Evolutionary conservation across 2,888 invertebrate species (phyloP).

Genomic region (Melieria crassipennis): DNA sequence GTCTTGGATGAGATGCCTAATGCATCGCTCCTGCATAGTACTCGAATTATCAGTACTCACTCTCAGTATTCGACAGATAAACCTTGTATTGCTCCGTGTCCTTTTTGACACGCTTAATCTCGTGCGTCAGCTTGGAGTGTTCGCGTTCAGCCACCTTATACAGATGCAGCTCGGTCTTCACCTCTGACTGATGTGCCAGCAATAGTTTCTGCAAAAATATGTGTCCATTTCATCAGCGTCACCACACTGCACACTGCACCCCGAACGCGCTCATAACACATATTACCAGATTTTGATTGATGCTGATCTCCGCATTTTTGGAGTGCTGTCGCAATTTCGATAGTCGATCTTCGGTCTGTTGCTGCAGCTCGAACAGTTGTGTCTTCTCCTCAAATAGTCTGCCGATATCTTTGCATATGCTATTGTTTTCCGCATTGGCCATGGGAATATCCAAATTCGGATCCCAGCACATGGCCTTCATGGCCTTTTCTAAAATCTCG

Average conservation of each 20-base stretch:
- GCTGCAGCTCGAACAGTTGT: slow-evolving; percentile 65
- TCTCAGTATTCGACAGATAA: slow-evolving; percentile 54
- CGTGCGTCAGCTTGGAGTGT: slow-evolving; percentile 55
- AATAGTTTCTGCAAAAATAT: slow-evolving; percentile 68
- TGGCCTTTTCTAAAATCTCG: slow-evolving; percentile 54
- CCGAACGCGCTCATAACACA: background rate
- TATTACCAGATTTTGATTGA: slow-evolving; percentile 69
- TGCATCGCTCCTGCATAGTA: background rate
- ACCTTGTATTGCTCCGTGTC: slow-evolving; percentile 52
- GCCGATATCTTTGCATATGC: slow-evolving; percentile 65
- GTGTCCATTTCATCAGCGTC: background rate
- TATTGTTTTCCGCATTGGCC: slow-evolving; percentile 77
- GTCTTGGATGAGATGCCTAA: background rate
- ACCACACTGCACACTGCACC: background rate
- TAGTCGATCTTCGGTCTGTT: slow-evolving; percentile 65
- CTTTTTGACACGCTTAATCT: slow-evolving; percentile 53
- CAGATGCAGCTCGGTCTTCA: slow-evolving; percentile 74
- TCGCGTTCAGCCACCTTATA: slow-evolving; percentile 64
- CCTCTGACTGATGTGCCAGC: slow-evolving; percentile 74
- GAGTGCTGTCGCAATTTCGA: slow-evolving; percentile 67
- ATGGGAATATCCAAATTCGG: slow-evolving; percentile 81
- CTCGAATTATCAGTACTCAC: slow-evolving; percentile 46
- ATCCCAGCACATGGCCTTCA: slow-evolving; percentile 58
- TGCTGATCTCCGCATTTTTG: slow-evolving; percentile 68
- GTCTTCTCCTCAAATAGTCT: slow-evolving; percentile 67